Evolutionary conservation across 2,888 invertebrate genomes (phyloP), one percentile per base, ranked within the genome.

Genomic region (Lacanobia oleracea): DNA sequence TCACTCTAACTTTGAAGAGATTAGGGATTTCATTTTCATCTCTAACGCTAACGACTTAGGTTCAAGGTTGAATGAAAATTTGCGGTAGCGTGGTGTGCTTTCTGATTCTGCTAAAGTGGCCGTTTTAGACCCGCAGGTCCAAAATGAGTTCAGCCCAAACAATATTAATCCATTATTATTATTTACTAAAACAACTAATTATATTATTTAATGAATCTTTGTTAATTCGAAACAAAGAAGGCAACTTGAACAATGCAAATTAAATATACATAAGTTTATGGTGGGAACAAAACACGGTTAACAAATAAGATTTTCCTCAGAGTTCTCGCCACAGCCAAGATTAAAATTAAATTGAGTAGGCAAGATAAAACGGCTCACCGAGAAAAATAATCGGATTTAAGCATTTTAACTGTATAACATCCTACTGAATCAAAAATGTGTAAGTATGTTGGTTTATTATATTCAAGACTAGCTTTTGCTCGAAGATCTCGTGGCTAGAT

Each of bases 221-320:
- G 54, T 75, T 74, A 70, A 66, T 74, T 71, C 54, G 23, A 37
- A 71, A 76, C 74, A 77, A 80, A 82, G 69, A 74, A 37, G 48
- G 51, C 12, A 72, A 61, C 74, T 76, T 67, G 56, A 56, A 78
- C 75, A 81, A 73, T 80, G 50, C 37, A 69, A 82, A 85, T 85
- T 74, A 81, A 84, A 77, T 85, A 80, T 77, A 75, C 74, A 81
- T 65, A 71, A 76, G 61, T 75, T 66, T 33, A 43, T 16, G 66
- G 54, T 51, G 54, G n/a, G 33, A 60, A 72, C 68, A 74, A 82
- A 80, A 75, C 66, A 79, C 10, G 21, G 10, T 27, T 14, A 48
- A 67, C 56, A 72, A 75, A 80, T 72, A 66, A 63, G 53, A 66
- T 72, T 82, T 75, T 59, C 48, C 27, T 48, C 14, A 5, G 4